A percentile compares a stretch with the other conserved stretches of the same genome.
These are phyloP conservation scores for Actinemys pallida DNA, from an alignment of 2,113 vertebrate genomes.

Conservation along the genomic window DNA sequence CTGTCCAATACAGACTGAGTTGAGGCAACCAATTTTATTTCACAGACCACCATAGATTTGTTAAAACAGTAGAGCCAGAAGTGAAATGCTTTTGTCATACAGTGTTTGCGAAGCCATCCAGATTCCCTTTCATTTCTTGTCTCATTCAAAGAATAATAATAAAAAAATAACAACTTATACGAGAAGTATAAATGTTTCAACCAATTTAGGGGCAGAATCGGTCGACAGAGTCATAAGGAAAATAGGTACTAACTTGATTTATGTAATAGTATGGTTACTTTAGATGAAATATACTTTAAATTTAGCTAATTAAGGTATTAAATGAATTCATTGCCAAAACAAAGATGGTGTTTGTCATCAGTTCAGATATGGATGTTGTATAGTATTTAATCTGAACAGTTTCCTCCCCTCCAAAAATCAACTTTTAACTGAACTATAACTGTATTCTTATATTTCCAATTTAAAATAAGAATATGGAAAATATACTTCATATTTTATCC, in stretches of 20 bases:
- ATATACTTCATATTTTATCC: not conserved
- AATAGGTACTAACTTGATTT: not conserved
- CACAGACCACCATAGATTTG: accelerated
- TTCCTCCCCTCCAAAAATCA: not conserved
- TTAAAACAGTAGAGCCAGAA: not conserved
- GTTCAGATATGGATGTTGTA: not conserved
- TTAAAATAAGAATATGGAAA: not conserved
- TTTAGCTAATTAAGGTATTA: not conserved
- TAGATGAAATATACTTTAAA: not conserved
- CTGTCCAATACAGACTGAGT: not conserved
- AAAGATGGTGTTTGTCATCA: not conserved
- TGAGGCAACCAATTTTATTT: not conserved
- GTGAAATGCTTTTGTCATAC: not conserved
- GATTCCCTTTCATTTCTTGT: not conserved
- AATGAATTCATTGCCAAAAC: not conserved
- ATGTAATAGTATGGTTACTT: not conserved
- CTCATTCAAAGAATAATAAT: not conserved
- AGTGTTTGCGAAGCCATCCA: not conserved
- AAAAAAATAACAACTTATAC: not conserved
- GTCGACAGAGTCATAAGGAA: not conserved
- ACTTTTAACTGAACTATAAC: not conserved
- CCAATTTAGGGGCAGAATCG: not conserved
- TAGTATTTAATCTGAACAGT: not conserved
- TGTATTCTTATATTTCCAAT: not conserved
- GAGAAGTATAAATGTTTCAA: not conserved